Base-by-base conservation (phyloP, 2,888 invertebrate species). In the Agrilus cyanescens region DNA sequence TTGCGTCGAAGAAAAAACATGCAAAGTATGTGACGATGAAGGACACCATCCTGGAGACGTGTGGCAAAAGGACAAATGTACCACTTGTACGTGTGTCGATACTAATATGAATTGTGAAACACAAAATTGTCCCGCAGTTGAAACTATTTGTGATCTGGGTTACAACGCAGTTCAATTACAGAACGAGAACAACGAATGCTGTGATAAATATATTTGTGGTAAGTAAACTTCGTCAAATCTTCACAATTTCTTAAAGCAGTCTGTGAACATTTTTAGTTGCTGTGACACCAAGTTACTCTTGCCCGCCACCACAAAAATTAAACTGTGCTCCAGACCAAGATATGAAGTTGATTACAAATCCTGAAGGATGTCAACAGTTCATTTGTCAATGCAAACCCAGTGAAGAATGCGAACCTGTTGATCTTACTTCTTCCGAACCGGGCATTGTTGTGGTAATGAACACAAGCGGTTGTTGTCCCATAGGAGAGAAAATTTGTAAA, bases 361-460 rank as follows among this genome's bases (percentile, higher is more conserved):
- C 74, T 1, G 72, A 79, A 52, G 82, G 80, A 4, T 88, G 88
- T 62, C 75, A 75, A 29, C 76, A 80, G 52, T 85, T 80, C 49
- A 73, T 82, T 46, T 88, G 88, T 56, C 85, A 83, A 67, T 88
- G 88, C 57, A 78, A 78, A 57, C 83, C 84, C 0, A 62, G 69
- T 4, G 76, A 78, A 34, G 78, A 86, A 49, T 88, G 88, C 57
- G 76, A 76, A 5, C 58, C 62, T 1, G 54, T 75, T 2, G 72
- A 70, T 40, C 63, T 70, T 12, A 50, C 53, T 8, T 51, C 50
- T 4, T 52, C 56, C 4, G 72, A 76, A 49, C 73, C 76, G 0
- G 86, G 86, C 13, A 78, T 79, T 65, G 71, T 73, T 39, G 66
- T 74, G 25, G 60, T 69, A 2, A 59, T 73, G n/a, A 72, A 78